A percentile compares a stretch with the other conserved stretches of the same genome.
These are phyloP conservation scores for Endotricha flammealis DNA, from an alignment of 2,888 invertebrate species.

Conservation along the genomic window DNA sequence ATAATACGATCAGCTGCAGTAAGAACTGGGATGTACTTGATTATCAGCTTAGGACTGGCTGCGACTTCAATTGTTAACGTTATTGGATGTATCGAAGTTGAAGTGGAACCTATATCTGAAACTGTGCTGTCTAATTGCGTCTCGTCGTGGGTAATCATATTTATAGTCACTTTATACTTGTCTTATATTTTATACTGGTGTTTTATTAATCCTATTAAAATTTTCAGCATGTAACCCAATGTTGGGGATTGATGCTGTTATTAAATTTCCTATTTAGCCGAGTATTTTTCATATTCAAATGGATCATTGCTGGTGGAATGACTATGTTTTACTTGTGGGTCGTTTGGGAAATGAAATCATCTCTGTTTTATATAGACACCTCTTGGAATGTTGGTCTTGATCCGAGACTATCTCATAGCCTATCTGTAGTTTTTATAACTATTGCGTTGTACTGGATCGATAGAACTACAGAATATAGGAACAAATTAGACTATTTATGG, in stretches of 20 bases:
- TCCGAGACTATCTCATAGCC: slow-evolving; percentile 83
- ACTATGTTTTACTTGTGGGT: slow-evolving; percentile 82
- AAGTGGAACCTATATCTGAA: slow-evolving; percentile 33
- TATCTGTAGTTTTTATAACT: slow-evolving; percentile 85
- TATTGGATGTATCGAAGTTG: slow-evolving; percentile 52
- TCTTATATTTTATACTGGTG: not conserved
- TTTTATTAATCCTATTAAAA: slow-evolving; percentile 20
- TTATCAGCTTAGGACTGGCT: slow-evolving; percentile 81
- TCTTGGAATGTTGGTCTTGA: slow-evolving; percentile 84
- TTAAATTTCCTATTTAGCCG: slow-evolving; percentile 90
- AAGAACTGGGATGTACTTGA: slow-evolving; percentile 82
- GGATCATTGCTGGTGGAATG: slow-evolving; percentile 82
- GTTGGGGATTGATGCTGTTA: slow-evolving; percentile 80
- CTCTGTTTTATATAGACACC: slow-evolving; percentile 77
- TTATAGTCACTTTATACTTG: no score
- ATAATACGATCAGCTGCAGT: slow-evolving; percentile 81
- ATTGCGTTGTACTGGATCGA: slow-evolving; percentile 90
- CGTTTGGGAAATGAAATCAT: slow-evolving; percentile 80
- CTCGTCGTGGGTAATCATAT: slow-evolving; percentile 65
- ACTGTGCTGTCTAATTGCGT: slow-evolving; percentile 63
- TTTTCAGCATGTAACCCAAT: slow-evolving; percentile 87
- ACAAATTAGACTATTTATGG: slow-evolving; percentile 89
- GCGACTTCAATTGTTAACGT: slow-evolving; percentile 83
- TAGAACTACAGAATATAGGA: slow-evolving; percentile 92
- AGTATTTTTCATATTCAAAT: slow-evolving; percentile 90